phyloP scores from a whole-genome alignment of 1,140 invertebrate species.

The Brachionus calyciflorus region DNA sequence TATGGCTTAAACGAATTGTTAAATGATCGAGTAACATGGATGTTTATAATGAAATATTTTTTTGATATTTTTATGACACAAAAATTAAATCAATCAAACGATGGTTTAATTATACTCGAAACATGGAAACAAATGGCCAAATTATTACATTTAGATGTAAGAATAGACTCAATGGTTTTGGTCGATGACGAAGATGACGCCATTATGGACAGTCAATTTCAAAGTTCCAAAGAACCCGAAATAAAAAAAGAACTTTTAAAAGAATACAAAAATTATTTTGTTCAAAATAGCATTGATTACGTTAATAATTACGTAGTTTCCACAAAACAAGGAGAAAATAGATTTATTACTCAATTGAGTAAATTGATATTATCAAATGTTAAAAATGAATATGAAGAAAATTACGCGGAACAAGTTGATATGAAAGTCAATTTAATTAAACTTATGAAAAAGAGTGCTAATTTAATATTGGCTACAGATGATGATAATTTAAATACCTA shows the following conservation, averaged over 20 bases:
- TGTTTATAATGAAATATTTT: slow-evolving; percentile 19
- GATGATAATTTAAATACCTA: not conserved
- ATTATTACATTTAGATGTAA: not conserved
- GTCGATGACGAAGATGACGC: not conserved
- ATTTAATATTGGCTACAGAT: slow-evolving; percentile 15
- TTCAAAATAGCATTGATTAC: slow-evolving; percentile 4
- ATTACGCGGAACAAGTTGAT: not conserved
- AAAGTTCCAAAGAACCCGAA: not conserved
- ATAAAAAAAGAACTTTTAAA: not conserved
- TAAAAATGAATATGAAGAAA: not conserved
- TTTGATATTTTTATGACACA: slow-evolving; percentile 14
- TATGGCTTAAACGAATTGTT: not conserved
- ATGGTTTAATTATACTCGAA: not conserved
- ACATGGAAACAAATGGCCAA: not conserved
- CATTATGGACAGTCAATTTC: not conserved
- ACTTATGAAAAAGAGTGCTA: slow-evolving; percentile 8
- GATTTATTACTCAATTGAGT: not conserved
- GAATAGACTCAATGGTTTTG: not conserved
- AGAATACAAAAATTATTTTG: not conserved
- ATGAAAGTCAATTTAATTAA: not conserved
- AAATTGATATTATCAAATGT: not conserved
- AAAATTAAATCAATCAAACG: slow-evolving; percentile 9
- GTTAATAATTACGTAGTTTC: not conserved
- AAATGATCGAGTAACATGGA: not conserved
- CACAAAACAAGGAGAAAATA: not conserved